Evolutionary conservation across 2,113 vertebrate species (phyloP).

Genomic region (Danionella cerebrum): DNA sequence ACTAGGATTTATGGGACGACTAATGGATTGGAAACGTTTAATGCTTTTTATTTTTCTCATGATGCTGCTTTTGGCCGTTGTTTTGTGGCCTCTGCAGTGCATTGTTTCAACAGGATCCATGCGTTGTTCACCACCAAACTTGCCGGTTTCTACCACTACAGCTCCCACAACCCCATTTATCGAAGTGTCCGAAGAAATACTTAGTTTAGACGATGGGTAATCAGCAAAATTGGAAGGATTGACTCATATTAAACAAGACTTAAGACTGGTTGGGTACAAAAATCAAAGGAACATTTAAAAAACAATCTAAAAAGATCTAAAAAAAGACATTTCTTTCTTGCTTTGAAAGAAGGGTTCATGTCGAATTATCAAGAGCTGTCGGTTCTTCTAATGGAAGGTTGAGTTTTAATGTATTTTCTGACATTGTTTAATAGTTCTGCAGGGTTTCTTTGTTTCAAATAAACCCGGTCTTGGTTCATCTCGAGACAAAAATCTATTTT

Average conservation of each 20-base stretch:
- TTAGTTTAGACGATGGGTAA: too few species aligned
- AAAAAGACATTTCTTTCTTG: too few species aligned
- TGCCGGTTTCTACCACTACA: not conserved
- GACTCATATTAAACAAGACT: not conserved
- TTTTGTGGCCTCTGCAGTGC: slow-evolving; percentile 87
- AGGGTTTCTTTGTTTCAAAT: too few species aligned
- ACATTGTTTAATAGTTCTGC: too few species aligned
- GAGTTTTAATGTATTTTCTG: too few species aligned
- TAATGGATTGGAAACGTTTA: slow-evolving; percentile 77
- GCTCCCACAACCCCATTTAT: not conserved
- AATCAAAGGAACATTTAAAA: too few species aligned
- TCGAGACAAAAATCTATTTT: too few species aligned
- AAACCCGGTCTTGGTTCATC: too few species aligned
- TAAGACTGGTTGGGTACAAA: not conserved
- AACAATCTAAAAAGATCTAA: too few species aligned
- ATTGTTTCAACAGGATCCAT: slow-evolving; percentile 77
- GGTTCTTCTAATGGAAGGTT: too few species aligned
- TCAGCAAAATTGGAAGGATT: not conserved
- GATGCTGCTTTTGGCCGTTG: slow-evolving; percentile 71
- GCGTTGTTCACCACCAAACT: slow-evolving; percentile 56
- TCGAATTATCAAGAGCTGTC: too few species aligned
- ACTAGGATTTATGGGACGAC: slow-evolving; percentile 48
- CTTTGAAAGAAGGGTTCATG: too few species aligned
- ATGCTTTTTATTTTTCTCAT: slow-evolving; percentile 67
- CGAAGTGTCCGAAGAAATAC: not conserved